Conservation (phyloP, 1,140 invertebrate genomes). For the Drosophila quadrilineata region DNA sequence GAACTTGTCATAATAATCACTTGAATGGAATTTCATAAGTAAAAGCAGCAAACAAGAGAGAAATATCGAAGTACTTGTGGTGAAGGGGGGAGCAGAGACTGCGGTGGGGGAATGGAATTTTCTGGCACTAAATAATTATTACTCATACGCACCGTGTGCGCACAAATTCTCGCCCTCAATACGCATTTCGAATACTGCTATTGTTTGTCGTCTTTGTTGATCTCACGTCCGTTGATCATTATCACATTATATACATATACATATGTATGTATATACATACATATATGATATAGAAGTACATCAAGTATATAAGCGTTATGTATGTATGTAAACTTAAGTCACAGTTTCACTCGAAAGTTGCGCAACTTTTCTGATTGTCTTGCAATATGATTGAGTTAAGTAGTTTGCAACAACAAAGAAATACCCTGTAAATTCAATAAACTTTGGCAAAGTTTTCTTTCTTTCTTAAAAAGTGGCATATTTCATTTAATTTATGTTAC, state of each 20-base stretch:
- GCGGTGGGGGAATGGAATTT: background rate
- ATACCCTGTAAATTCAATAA: too few species aligned
- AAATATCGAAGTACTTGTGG: background rate
- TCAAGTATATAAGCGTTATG: too few species aligned
- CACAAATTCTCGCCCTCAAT: too few species aligned
- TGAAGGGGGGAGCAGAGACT: background rate
- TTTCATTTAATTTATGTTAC: too few species aligned
- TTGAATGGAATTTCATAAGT: constrained; percentile 37
- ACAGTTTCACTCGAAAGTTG: too few species aligned
- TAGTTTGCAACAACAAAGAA: too few species aligned
- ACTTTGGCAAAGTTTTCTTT: too few species aligned
- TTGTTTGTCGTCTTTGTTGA: constrained; percentile 1
- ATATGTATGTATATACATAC: background rate
- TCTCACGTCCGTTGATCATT: background rate
- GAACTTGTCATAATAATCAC: constrained; percentile 35
- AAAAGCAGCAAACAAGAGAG: background rate
- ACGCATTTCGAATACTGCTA: background rate
- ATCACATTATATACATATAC: background rate
- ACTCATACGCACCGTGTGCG: constrained; percentile 32
- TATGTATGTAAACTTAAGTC: too few species aligned
- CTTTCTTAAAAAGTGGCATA: too few species aligned
- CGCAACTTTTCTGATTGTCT: too few species aligned
- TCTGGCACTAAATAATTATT: constrained; percentile 14
- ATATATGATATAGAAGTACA: too few species aligned
- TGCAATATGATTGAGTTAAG: too few species aligned